Percentiles rank a stretch among this genome's conserved stretches.
These are phyloP conservation scores for Periparus ater DNA, from an alignment of 2,797 vertebrate species.

Conservation along the genomic window DNA sequence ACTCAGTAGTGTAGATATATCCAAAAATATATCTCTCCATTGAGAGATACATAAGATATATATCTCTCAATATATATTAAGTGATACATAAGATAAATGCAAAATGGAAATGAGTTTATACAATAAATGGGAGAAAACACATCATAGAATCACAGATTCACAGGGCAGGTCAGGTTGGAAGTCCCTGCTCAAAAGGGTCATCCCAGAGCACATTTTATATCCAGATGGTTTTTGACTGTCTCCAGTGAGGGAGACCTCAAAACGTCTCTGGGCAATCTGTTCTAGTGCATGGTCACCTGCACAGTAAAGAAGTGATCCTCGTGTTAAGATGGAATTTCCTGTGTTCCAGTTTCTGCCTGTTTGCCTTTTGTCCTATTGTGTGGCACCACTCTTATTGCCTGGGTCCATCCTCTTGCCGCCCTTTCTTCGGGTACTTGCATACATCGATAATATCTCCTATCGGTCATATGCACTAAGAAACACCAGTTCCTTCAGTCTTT, in stretches of 20 bases:
- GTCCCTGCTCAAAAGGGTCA: neutral
- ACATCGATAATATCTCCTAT: fast-evolving
- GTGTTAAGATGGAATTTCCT: neutral
- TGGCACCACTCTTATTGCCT: no score
- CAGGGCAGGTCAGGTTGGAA: neutral
- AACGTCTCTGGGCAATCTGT: neutral
- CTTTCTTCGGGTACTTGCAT: no score
- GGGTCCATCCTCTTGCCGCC: neutral
- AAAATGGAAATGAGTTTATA: neutral
- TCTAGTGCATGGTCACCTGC: neutral
- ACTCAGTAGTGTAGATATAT: no score
- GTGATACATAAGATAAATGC: neutral
- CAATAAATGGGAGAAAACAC: neutral
- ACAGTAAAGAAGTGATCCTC: neutral
- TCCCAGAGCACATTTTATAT: neutral
- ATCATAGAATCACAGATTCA: neutral
- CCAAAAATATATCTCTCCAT: neutral
- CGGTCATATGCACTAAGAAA: neutral
- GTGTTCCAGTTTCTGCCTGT: neutral
- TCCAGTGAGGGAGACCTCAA: no score
- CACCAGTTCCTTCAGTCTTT: neutral
- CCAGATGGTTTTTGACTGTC: neutral
- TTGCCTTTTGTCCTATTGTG: neutral
- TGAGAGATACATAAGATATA: no score
- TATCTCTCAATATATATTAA: no score